phyloP scores from a whole-genome alignment of 2,797 vertebrate genomes.

The Masticophis lateralis region DNA sequence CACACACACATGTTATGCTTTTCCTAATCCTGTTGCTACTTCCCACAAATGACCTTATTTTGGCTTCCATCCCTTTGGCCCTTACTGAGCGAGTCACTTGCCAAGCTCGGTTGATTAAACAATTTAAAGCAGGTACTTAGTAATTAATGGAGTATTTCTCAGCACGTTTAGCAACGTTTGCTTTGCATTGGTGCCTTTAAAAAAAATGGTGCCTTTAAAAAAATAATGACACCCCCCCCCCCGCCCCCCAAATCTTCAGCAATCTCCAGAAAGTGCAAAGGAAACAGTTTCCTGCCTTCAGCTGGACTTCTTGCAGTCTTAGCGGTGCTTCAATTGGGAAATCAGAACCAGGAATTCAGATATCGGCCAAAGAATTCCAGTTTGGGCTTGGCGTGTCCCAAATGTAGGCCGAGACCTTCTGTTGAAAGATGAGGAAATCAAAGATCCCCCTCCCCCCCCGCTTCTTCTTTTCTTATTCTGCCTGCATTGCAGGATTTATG shows the following conservation, averaged over 20 bases:
- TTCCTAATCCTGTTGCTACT: not conserved
- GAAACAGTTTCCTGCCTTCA: constrained; percentile 24
- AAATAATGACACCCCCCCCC: not conserved
- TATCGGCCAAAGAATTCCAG: constrained; percentile 45
- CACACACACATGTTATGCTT: not conserved
- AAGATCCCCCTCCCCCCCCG: not conserved
- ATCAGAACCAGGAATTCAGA: constrained; percentile 61
- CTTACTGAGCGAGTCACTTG: not conserved
- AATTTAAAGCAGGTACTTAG: not conserved
- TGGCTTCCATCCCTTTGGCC: not conserved
- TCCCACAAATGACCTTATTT: not conserved
- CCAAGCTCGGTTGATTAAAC: not conserved
- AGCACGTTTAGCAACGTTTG: constrained; percentile 42
- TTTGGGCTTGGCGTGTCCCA: constrained; percentile 32
- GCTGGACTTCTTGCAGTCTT: constrained; percentile 40
- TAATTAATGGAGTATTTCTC: constrained; percentile 46
- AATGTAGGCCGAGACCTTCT: constrained; percentile 43
- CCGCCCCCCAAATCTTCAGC: not conserved
- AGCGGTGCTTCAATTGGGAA: constrained; percentile 62
- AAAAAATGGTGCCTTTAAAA: not conserved
- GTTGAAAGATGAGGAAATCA: constrained; percentile 51
- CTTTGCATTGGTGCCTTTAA: constrained; percentile 29
- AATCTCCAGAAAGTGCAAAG: constrained; percentile 50
- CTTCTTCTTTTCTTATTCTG: constrained; percentile 35
- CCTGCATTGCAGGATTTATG: constrained; percentile 56